Evolutionary conservation across 2,888 invertebrate species (phyloP), one percentile per base, ranked within the genome.

Genomic region (Macaria notata): DNA sequence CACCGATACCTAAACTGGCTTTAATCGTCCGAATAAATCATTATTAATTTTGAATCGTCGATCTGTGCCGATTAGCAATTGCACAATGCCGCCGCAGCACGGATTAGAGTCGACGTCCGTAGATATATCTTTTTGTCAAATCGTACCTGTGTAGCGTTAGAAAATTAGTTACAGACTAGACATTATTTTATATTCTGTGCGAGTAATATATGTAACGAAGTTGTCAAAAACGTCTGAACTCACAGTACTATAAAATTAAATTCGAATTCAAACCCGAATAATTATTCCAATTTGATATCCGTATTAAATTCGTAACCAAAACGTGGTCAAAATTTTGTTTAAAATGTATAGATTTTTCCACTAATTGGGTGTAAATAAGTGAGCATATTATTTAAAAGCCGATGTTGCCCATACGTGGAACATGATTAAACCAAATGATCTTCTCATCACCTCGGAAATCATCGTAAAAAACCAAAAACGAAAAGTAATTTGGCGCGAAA

Each of bases 61-160:
- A 88, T 88, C 87, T 79, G 83, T 78, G 78, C 75, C 88, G 90
- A 91, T 90, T 90, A 90, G 83, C 86, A 78, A 82, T 90, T 88
- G 88, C 89, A 91, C 89, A 90, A 90, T 89, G 83, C 73, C 71
- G 79, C 77, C 89, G 83, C 73, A 70, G 78, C 76, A 71, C 86
- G 88, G 89, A 90, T 89, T 88, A 89, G 77, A 78, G 71, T 66
- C 78, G 76, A 80, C 83, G 81, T 74, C 72, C 76, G 81, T 66
- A 84, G 84, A 89, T 88, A 86, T 88, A 88, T 86, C 87, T 90
- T 88, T 88, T 87, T 87, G 88, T 88, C 84, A 86, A 85, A 84
- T 81, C 81, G 75, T 89, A 88, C 88, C 84, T 84, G 82, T 41
- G 86, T 88, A 91, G 65, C 69, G 88, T 76, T 75, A 64, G 81